A percentile compares a stretch with the other conserved stretches of the same genome.
These are phyloP conservation scores for Harpalus rubripes DNA, from an alignment of 2,888 invertebrate genomes.

Conservation along the genomic window DNA sequence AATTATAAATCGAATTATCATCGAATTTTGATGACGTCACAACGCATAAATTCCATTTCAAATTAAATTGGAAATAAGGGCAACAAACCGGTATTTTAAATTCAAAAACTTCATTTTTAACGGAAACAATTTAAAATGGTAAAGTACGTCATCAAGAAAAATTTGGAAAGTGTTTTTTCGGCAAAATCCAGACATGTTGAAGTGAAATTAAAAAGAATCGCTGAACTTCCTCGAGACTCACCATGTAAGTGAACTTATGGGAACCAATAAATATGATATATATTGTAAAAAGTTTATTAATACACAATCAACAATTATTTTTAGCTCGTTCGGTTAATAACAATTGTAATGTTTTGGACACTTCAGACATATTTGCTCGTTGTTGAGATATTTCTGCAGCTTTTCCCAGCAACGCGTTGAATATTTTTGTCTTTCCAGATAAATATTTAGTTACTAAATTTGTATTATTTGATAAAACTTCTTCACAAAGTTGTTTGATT, in stretches of 20 bases:
- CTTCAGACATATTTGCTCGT: slow-evolving; percentile 84
- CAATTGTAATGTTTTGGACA: slow-evolving; percentile 81
- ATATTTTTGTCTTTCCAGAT: slow-evolving; percentile 85
- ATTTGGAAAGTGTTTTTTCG: too few species aligned
- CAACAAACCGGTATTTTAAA: too few species aligned
- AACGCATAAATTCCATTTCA: too few species aligned
- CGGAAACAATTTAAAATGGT: too few species aligned
- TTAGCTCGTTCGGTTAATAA: slow-evolving; percentile 76
- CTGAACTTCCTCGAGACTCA: slow-evolving; percentile 35
- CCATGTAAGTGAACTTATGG: slow-evolving; percentile 66
- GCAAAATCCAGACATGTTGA: too few species aligned
- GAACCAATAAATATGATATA: slow-evolving; percentile 66
- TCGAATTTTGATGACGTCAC: too few species aligned
- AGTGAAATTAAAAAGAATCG: too few species aligned
- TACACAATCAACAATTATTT: slow-evolving; percentile 18
- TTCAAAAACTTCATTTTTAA: too few species aligned
- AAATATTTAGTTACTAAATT: slow-evolving; percentile 84
- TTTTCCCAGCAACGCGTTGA: slow-evolving; percentile 83
- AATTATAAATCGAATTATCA: too few species aligned
- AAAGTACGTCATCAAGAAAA: too few species aligned
- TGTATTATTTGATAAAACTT: slow-evolving; percentile 83
- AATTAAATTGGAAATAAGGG: too few species aligned
- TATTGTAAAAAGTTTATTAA: slow-evolving; percentile 60
- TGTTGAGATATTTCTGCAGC: slow-evolving; percentile 81
- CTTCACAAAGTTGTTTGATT: slow-evolving; percentile 82